Evolutionary conservation across 92 coral and sea anemone genomes (phyloP).

Genomic region (Zoanthus solanderi): DNA sequence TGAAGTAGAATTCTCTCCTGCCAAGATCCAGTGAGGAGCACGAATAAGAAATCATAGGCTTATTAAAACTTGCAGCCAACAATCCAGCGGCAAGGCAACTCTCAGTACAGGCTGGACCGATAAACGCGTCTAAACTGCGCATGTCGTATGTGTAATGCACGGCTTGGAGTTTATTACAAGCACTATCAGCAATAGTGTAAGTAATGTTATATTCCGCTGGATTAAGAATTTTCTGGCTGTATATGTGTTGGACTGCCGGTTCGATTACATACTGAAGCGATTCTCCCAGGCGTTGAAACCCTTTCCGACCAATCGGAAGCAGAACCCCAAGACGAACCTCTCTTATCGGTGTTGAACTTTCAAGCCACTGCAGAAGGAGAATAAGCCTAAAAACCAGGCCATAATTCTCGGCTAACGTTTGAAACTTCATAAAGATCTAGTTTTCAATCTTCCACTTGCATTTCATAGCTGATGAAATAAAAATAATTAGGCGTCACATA

Average conservation of each 20-base stretch:
- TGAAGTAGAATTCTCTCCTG: conserved; percentile 49
- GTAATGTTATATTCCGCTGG: conserved; percentile 65
- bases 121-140: conserved; percentile 66
- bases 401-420: neutral
- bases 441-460: neutral
- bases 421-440: conserved; percentile 24
- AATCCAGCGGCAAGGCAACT: conserved; percentile 76
- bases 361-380: neutral
- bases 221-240: conserved; percentile 38
- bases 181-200: conserved; percentile 64
- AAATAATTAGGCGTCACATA: too few relatives aligned
- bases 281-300: conserved; percentile 60
- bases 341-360: conserved; percentile 3
- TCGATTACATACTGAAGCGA: conserved; percentile 63
- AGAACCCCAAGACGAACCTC: conserved; percentile 59
- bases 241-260: conserved; percentile 70
- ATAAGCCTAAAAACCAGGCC: conserved; percentile 37
- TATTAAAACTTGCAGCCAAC: conserved; percentile 75
- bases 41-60: conserved; percentile 86
- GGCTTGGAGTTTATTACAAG: conserved; percentile 68
- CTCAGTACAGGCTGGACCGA: conserved; percentile 86
- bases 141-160: conserved; percentile 55
- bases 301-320: conserved; percentile 65
- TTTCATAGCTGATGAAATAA: neutral
- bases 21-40: conserved; percentile 85